Percentiles rank a stretch among this genome's conserved stretches.
Conservation (phyloP, 2,797 vertebrate genomes). For the Holocentrus rufus region DNA sequence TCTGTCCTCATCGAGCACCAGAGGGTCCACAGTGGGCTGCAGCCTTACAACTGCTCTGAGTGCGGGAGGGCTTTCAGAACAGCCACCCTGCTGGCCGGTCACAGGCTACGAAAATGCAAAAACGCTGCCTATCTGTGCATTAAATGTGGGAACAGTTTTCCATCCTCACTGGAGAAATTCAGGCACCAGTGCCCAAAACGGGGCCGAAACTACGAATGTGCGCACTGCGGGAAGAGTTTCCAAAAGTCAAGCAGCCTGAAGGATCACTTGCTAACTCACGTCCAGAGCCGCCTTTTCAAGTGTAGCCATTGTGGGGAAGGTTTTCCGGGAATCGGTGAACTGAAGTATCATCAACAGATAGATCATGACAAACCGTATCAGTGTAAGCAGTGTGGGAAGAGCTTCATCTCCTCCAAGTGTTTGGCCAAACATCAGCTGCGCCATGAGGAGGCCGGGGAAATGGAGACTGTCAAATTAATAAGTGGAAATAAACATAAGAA, state of each 20-base stretch:
- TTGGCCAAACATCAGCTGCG: slow-evolving; percentile 77
- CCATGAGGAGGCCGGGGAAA: slow-evolving; percentile 67
- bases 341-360: slow-evolving; percentile 80
- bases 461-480: slow-evolving; percentile 56
- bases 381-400: slow-evolving; percentile 78
- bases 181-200: slow-evolving; percentile 78
- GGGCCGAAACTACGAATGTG: slow-evolving; percentile 68
- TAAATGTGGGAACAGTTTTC: slow-evolving; percentile 80
- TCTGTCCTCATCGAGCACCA: slow-evolving; percentile 78
- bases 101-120: slow-evolving; percentile 78
- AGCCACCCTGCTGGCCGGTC: slow-evolving; percentile 77
- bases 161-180: slow-evolving; percentile 79
- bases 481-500: slow-evolving; percentile 68
- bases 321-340: slow-evolving; percentile 78
- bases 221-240: slow-evolving; percentile 76
- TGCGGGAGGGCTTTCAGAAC: slow-evolving; percentile 79
- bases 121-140: slow-evolving; percentile 80
- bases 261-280: slow-evolving; percentile 76
- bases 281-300: slow-evolving; percentile 78
- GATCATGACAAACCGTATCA: slow-evolving; percentile 80
- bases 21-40: slow-evolving; percentile 75
- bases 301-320: slow-evolving; percentile 78
- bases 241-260: slow-evolving; percentile 76
- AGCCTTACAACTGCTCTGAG: slow-evolving; percentile 80
- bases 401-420: slow-evolving; percentile 79